These are phyloP conservation scores for Amorpha juglandis DNA, from an alignment of 2,888 invertebrate genomes.

Conservation along the genomic window DNA sequence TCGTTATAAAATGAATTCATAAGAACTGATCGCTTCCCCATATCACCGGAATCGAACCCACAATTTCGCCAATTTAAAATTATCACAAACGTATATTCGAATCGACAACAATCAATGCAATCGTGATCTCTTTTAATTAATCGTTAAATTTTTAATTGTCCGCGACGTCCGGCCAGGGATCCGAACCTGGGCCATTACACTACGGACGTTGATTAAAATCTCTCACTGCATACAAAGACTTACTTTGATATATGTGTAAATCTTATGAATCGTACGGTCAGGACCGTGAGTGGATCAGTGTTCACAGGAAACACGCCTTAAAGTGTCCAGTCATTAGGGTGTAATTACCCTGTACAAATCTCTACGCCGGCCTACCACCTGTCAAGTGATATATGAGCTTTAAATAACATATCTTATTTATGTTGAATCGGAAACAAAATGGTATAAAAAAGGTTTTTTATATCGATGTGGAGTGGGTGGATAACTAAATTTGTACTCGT, in stretches of 20 bases:
- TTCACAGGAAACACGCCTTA: conserved; percentile 50
- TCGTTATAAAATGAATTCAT: background rate
- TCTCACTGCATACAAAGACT: conserved; percentile 79
- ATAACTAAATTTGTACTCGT: conserved; percentile 80
- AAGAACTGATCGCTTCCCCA: background rate
- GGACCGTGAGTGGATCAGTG: conserved; percentile 52
- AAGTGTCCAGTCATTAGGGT: conserved; percentile 45
- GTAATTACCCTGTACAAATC: conserved; percentile 47
- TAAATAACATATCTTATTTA: conserved; percentile 85
- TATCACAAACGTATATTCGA: conserved; percentile 12
- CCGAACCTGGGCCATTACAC: conserved; percentile 47
- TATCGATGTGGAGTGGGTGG: conserved; percentile 72
- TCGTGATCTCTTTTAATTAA: conserved; percentile 49
- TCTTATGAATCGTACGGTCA: conserved; percentile 73
- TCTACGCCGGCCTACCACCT: conserved; percentile 76
- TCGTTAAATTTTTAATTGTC: conserved; percentile 60
- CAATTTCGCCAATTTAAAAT: conserved; percentile 5
- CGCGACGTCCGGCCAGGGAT: conserved; percentile 53
- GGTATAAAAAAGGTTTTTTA: conserved; percentile 77
- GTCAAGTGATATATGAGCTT: conserved; percentile 84
- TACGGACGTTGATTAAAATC: conserved; percentile 81
- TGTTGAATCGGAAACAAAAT: conserved; percentile 84
- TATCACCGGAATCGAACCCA: background rate
- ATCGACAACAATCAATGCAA: conserved; percentile 20
- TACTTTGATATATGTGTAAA: conserved; percentile 82